phyloP scores from a whole-genome alignment of 2,113 vertebrate species.

The Hippolais icterina region DNA sequence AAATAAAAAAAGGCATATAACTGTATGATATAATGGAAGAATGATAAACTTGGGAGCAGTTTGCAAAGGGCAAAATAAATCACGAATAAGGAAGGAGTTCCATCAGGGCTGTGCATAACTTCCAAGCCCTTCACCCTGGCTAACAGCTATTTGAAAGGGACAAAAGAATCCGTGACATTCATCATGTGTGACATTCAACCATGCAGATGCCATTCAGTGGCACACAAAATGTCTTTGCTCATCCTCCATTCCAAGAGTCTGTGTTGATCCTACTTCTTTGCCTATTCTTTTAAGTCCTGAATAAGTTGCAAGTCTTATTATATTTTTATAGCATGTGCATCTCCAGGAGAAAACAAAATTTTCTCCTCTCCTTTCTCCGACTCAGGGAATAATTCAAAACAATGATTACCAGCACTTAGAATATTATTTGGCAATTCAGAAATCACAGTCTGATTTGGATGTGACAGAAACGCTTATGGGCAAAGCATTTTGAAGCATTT shows the following conservation, averaged over 20 bases:
- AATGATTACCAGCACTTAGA: not conserved
- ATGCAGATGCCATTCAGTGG: not conserved
- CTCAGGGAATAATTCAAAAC: not conserved
- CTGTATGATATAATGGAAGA: not conserved
- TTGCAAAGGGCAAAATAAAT: not conserved
- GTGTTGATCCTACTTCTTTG: not conserved
- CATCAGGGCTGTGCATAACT: not conserved
- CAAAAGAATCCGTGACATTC: slow-evolving; percentile 26
- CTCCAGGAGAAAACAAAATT: not conserved
- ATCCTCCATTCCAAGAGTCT: not conserved
- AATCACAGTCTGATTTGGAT: not conserved
- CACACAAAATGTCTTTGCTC: not conserved
- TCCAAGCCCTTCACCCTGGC: not conserved
- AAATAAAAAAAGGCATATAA: not conserved
- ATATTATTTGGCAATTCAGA: not conserved
- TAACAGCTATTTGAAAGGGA: not conserved
- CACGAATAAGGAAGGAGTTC: not conserved
- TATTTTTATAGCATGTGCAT: not conserved
- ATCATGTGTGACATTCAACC: slow-evolving; percentile 19
- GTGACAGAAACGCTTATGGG: not conserved
- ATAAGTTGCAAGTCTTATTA: not conserved
- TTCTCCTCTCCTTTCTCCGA: not conserved
- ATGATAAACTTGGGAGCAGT: not conserved
- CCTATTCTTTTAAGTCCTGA: not conserved
- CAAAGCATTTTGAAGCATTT: not conserved